Percentiles rank a stretch among this genome's conserved stretches.
Evolutionary conservation across 2,113 vertebrate genomes (phyloP).

Genomic region (Boulengeromyrus knoepffleri): DNA sequence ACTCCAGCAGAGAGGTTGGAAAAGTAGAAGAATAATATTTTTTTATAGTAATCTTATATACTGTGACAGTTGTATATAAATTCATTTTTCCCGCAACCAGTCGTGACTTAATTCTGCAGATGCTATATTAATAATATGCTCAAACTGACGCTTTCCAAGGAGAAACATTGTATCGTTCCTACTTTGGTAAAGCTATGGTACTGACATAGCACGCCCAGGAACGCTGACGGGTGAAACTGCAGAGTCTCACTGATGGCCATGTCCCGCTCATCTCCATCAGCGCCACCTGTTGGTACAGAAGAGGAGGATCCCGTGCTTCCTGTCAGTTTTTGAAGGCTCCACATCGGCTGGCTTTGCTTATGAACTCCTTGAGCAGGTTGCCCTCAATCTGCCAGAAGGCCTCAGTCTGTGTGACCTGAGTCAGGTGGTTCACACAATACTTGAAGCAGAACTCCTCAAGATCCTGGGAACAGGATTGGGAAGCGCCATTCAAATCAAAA

Average conservation of each 20-base stretch:
- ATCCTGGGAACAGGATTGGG: conserved; percentile 62
- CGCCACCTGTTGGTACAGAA: background rate
- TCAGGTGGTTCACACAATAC: conserved; percentile 97
- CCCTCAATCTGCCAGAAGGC: conserved; percentile 96
- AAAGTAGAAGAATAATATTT: background rate
- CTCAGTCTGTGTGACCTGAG: conserved; percentile 87
- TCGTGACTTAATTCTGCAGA: background rate
- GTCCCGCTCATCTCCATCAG: background rate
- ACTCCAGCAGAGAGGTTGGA: background rate
- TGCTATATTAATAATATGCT: background rate
- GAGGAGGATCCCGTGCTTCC: background rate
- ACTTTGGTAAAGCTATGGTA: background rate
- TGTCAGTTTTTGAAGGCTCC: conserved; percentile 95
- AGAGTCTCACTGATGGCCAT: background rate
- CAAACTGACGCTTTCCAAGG: background rate
- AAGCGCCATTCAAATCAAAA: background rate
- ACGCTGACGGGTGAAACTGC: background rate
- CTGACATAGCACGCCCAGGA: background rate
- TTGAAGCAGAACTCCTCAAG: conserved; percentile 98
- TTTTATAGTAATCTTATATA: background rate
- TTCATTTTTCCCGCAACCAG: background rate
- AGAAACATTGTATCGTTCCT: background rate
- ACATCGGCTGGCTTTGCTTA: conserved; percentile 89
- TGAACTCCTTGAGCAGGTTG: conserved; percentile 91
- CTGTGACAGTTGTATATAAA: background rate